Evolutionary conservation across 2,888 invertebrate species (phyloP), one percentile per base, ranked within the genome.

Genomic region (Netelia virgata): DNA sequence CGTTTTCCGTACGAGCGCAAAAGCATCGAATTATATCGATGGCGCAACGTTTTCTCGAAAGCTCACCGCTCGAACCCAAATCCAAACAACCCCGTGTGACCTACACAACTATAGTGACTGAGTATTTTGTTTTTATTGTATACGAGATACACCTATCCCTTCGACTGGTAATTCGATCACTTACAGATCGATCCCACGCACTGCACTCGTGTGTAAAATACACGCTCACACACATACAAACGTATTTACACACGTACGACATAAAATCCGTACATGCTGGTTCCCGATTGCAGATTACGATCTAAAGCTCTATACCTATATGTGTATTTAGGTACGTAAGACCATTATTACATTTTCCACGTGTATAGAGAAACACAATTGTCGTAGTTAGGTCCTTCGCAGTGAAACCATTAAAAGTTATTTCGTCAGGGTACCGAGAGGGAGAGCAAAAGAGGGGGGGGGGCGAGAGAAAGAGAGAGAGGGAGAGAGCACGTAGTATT

Each of bases 1-100:
- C 3, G 69, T 20, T 53, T 55, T 53, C 47, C 6, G 53, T 70
- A 78, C 61, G 8, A 63, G 28, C 36, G 61, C 28, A 78, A 69
- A 70, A 18, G 53, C 70, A 53, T 63, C 61, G 41, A 78, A 70
- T 61, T 61, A 55, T 57, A 57, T 57, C 16, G 18, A 36, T 36
- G 36, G 36, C 6, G 36, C 1, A 6, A 36, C 36, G 36, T 36
- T 36, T 36, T 6, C 36, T 36, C 36, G 36, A 6, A 6, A 36
- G 36, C 36, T 36, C 6, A 6, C 36, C 6, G 36, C 6, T 36
- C 36, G 6, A 36, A 36, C 36, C 36, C 0, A 36, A 36, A 36
- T 36, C 36, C 36, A 36, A 36, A 36, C 36, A 36, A 36, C 36
- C 8, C 1, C 36, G 36, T 8, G 36, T 8, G 36, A 36, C 36